Percentiles rank a stretch among this genome's conserved stretches.
phyloP scores from a whole-genome alignment of 2,888 invertebrate genomes.

The Coleophora deauratella region DNA sequence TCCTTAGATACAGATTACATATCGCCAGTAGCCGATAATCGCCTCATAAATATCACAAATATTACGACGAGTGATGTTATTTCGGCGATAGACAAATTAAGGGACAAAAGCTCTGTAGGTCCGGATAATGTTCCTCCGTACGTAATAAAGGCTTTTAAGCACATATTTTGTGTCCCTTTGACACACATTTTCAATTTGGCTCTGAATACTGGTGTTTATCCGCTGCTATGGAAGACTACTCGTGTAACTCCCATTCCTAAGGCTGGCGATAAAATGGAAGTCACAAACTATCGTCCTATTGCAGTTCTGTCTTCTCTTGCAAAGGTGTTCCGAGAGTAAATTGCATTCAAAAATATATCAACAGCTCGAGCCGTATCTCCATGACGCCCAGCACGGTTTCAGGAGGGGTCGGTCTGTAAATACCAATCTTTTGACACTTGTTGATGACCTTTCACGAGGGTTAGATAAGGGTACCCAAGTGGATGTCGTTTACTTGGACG shows the following conservation, averaged over 20 bases:
- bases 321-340: slow-evolving; percentile 4
- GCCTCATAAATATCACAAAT: too few species aligned
- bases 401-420: slow-evolving; percentile 4
- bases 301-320: slow-evolving; percentile 6
- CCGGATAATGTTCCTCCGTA: slow-evolving; percentile 3
- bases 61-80: too few species aligned
- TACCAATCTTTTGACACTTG: slow-evolving; percentile 4
- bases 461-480: slow-evolving; percentile 5
- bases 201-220: slow-evolving; percentile 1
- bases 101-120: background rate
- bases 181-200: slow-evolving; percentile 3
- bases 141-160: slow-evolving; percentile 1
- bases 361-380: slow-evolving; percentile 4
- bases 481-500: slow-evolving; percentile 5
- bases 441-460: background rate
- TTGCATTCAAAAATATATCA: slow-evolving; percentile 1
- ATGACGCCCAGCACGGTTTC: slow-evolving; percentile 8
- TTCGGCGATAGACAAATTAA: slow-evolving; percentile 1
- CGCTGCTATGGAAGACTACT: slow-evolving; percentile 2
- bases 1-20: too few species aligned
- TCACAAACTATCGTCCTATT: slow-evolving; percentile 5
- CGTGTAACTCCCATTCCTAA: slow-evolving; percentile 7
- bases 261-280: background rate
- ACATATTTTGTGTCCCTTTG: background rate
- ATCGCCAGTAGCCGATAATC: too few species aligned